Evolutionary conservation across 2,113 vertebrate species (phyloP), one percentile per base, ranked within the genome.

Genomic region (Hepsetus odoe): DNA sequence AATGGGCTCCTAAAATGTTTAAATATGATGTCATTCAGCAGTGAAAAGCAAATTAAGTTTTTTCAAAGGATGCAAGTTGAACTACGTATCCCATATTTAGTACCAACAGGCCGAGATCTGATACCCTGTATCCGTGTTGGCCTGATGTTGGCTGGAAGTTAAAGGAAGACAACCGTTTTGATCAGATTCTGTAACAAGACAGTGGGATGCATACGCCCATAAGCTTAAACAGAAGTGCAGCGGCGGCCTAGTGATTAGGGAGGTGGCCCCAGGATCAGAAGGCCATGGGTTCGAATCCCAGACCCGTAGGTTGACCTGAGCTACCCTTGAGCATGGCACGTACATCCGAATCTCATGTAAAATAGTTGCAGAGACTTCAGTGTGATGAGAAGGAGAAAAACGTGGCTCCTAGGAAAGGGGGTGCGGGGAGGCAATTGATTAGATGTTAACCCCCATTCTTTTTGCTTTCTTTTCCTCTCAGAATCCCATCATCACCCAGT

Each of bases 401-500:
- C 4, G 4, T 38, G 35, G 35, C 4, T 4, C 4, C 35, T 5
- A 9, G 4, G 35, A 38, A 38, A 9, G 35, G 9, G 9, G 35
- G 4, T 38, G 4, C 44, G 5, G 3, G 11, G 4, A 46, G 13
- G 5, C 14, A 4, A 8, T 46, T 2, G 4, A 5, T 7, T 12
- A 46, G 7, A 12, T 46, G 13, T 49, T 24, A 55, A 22, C 8
- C 6, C 2, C 51, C 8, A 5, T 3, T 32, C 51, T 24, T 32
- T 68, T 14, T 33, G 66, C 59, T 0, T 61, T 26, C 8, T 68
- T n/a, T 10, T 2, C 38, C 5, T 38, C n/a, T 7, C 92, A 99
- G 97, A 99, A 98, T 77, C 97, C 97, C 35, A 99, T 98, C 88
- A 93, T 98, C 77, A 99, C 97, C 2, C 97, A 99, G 82, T 98